Conservation (phyloP, 2,797 vertebrate genomes). For the Urosaurus nigricauda region DNA sequence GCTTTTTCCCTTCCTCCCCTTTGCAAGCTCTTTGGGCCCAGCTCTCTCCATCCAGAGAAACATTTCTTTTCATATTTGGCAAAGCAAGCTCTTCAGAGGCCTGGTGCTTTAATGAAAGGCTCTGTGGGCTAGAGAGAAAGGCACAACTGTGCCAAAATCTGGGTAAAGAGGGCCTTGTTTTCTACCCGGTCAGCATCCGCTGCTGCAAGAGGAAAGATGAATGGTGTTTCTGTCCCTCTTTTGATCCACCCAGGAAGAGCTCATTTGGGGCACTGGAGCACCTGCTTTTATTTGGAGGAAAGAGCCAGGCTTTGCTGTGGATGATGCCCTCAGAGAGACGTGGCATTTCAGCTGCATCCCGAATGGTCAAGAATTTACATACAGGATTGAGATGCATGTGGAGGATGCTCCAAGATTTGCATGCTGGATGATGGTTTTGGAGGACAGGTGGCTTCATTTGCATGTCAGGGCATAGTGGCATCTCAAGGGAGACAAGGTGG, state of each 20-base stretch:
- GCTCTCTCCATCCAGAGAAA: constrained; percentile 53
- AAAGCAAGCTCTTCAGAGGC: constrained; percentile 29
- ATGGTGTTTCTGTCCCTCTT: constrained; percentile 4
- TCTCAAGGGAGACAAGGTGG: not conserved
- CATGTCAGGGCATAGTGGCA: not conserved
- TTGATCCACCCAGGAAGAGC: not conserved
- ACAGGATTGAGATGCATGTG: not conserved
- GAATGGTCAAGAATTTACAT: not conserved
- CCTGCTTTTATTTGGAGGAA: constrained; percentile 14
- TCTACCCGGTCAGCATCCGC: constrained; percentile 22
- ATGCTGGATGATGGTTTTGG: not conserved
- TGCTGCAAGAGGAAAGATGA: constrained; percentile 32
- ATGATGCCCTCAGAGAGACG: not conserved
- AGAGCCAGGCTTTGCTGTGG: not conserved
- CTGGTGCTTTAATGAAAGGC: constrained; percentile 46
- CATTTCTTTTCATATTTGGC: constrained; percentile 33
- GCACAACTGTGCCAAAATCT: not conserved
- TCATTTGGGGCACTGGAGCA: constrained; percentile 1
- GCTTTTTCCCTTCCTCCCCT: constrained; percentile 13
- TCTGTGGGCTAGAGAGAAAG: constrained; percentile 56
- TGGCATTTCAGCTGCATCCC: not conserved
- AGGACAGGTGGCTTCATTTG: not conserved
- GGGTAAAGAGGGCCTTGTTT: constrained; percentile 41
- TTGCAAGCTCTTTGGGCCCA: constrained; percentile 21
- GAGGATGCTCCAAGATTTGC: not conserved